Conservation (phyloP, 2,113 vertebrate genomes). For the Zosterops borbonicus region DNA sequence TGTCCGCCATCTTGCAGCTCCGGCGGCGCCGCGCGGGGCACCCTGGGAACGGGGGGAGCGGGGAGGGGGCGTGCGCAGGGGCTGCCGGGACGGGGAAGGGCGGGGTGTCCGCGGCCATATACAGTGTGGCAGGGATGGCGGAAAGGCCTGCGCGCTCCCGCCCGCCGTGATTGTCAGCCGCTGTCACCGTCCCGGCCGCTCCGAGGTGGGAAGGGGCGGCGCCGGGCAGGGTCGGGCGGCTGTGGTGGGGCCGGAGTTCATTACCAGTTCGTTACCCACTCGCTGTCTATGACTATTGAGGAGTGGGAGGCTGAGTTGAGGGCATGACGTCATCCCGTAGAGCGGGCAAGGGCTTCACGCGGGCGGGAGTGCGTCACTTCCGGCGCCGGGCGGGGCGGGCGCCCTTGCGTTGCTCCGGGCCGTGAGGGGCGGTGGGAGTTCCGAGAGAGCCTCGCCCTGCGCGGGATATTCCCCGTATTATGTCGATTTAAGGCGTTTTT, state of each 20-base stretch:
- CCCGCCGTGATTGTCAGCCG: neutral
- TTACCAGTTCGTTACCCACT: no score
- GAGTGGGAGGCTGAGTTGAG: neutral
- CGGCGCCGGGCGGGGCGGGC: accelerated
- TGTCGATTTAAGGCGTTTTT: accelerated
- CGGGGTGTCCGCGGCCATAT: neutral
- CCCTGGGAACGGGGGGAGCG: neutral
- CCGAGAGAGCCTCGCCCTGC: accelerated
- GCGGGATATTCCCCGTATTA: accelerated
- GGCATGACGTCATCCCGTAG: neutral
- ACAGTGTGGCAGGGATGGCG: neutral
- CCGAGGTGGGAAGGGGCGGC: neutral
- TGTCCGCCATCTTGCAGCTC: neutral
- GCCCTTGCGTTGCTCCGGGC: accelerated
- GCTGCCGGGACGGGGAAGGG: neutral
- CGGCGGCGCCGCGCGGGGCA: neutral
- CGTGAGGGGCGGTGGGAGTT: accelerated
- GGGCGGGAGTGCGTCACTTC: accelerated
- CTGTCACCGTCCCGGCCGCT: no score
- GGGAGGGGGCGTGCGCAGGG: neutral
- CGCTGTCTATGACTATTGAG: neutral
- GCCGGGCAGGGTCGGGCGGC: neutral
- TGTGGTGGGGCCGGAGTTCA: accelerated
- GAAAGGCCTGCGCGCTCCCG: neutral
- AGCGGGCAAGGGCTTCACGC: neutral